Evolutionary conservation across 1,140 invertebrate genomes (phyloP), one percentile per base, ranked within the genome.

Genomic region (Physella acuta): DNA sequence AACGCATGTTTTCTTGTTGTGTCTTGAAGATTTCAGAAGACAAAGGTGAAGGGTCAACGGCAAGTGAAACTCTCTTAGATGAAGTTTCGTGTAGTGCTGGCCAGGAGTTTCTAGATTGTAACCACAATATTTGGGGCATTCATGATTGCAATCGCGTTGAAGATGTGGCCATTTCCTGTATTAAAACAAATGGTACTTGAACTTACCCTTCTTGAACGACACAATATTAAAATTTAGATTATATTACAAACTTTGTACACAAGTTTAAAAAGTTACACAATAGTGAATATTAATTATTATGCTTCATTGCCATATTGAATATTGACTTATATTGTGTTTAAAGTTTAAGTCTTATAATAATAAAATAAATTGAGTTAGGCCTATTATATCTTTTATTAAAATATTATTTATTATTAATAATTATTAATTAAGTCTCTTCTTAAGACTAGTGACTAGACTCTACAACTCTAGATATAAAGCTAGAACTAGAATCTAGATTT

Each of bases 41-140:
- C n/a, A n/a, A n/a, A n/a, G n/a, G n/a, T n/a, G n/a, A n/a, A n/a
- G n/a, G n/a, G n/a, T n/a, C n/a, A n/a, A n/a, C n/a, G n/a, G n/a
- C n/a, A n/a, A 44, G 37, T 5, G 3, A 39, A 36, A 67, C 64
- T 1, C 49, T 30, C 16, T 17, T 67, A 3, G 64, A 67, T 44
- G 64, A 67, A 39, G 64, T 67, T 1, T 39, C 5, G 0, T 67
- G 64, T 39, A n/a, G 3, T 33, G 5, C 4, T 17, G 64, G 64
- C 16, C 64, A 67, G 37, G n/a, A 37, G 16, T 67, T 67, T 58
- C 53, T 53, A 11, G 30, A 30, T 34, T 67, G 64, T 39, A 34
- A 36, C n/a, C 64, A 67, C 24, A 30, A 36, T 31, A 28, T 39
- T 24, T 67, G 64, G 64, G 64, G 64, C 26, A 5, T 14, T 1